These are phyloP conservation scores for Aegypius monachus DNA, from an alignment of 2,113 vertebrate genomes.

Conservation along the genomic window DNA sequence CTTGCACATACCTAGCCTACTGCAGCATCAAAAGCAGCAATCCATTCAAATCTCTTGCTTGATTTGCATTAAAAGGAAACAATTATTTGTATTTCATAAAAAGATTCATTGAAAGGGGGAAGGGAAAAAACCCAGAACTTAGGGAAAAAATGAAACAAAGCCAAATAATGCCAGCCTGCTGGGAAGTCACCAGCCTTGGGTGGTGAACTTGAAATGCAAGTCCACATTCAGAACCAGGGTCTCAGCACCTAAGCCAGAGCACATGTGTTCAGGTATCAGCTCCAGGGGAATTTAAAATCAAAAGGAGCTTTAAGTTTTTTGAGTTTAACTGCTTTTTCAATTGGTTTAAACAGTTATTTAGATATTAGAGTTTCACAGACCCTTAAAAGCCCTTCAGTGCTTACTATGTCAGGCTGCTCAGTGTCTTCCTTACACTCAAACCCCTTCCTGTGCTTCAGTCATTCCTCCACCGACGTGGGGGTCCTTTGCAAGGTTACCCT, in stretches of 20 bases:
- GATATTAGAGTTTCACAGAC: neutral
- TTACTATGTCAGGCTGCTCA: neutral
- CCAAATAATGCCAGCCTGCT: neutral
- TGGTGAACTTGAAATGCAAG: neutral
- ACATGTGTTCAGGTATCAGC: neutral
- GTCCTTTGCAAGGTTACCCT: neutral
- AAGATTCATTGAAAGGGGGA: neutral
- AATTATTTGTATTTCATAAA: neutral
- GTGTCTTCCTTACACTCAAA: neutral
- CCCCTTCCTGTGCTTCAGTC: neutral
- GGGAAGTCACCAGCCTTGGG: neutral
- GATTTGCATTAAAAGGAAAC: neutral
- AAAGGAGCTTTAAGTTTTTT: neutral
- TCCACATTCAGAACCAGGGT: neutral
- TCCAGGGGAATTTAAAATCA: neutral
- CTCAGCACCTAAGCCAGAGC: fast-evolving
- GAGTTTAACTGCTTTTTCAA: neutral
- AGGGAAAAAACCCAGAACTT: neutral
- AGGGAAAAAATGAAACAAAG: neutral
- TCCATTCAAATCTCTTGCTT: neutral
- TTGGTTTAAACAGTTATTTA: neutral
- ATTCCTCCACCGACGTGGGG: neutral
- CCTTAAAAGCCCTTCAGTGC: neutral
- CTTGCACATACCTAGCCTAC: neutral
- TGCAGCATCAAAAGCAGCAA: neutral